Evolutionary conservation across 1,140 invertebrate genomes (phyloP), one percentile per base, ranked within the genome.

Genomic region (Platyscapa corneri): DNA sequence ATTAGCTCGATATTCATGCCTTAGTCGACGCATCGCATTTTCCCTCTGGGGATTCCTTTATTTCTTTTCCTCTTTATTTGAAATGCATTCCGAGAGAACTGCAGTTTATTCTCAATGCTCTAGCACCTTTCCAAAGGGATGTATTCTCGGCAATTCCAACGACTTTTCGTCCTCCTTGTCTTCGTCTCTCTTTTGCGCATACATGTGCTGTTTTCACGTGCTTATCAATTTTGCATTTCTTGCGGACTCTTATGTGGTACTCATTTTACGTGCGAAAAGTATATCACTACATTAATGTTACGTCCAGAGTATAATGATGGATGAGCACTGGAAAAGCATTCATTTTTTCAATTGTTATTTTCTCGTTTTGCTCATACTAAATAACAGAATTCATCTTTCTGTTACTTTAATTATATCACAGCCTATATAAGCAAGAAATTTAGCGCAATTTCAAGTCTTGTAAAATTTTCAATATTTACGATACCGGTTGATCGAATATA

Each of bases 1-100:
- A 85, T 81, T 77, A 82, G 60, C 56, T 85, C 39, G 60, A 85
- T 75, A 76, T 85, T 85, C 84, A 81, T 64, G 78, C 53, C 79
- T 32, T 42, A 6, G 65, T 56, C 64, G 30, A 23, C 65, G 46
- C 83, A 7, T 64, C 32, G 53, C 23, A 7, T 27, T 42, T 14
- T 27, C 78, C 32, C 30, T 32, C 77, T 8, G 56, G 20, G 32
- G 46, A 20, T n/a, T 53, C 64, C 30, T 56, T 82, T 42, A 23
- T 7, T 27, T 32, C 60, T 77, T 53, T 78, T 34, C 75, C 75
- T 67, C 82, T 84, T 78, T 78, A 75, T 77, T 46, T 32, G n/a
- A 32, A 23, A 46, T 18, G 70, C 74, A 65, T 77, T 76, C 79
- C 82, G 39, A 56, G 67, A 39, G 37, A 30, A 42, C 53, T n/a